These are phyloP conservation scores for Platorchestia sp. DNA, from an alignment of 1,140 invertebrate genomes.

Conservation along the genomic window DNA sequence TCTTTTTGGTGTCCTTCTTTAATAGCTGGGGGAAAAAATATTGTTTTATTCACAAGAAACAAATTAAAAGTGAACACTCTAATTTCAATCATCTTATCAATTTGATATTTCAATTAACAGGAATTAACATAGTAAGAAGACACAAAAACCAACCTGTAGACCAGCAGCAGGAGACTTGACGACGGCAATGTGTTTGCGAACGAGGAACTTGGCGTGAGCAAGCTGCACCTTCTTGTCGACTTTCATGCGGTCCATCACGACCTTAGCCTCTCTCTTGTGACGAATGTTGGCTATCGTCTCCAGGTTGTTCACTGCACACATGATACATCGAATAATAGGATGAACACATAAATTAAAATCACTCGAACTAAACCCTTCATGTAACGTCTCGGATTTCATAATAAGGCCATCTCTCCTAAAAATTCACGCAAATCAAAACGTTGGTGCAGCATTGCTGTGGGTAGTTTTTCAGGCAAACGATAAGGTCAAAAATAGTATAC, in stretches of 20 bases:
- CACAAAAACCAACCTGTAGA: slow-evolving; percentile 52
- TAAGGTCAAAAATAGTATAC: too few relatives aligned
- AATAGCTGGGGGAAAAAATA: neutral
- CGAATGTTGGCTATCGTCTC: slow-evolving; percentile 58
- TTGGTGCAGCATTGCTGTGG: too few relatives aligned
- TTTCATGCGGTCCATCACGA: slow-evolving; percentile 61
- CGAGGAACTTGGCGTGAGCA: slow-evolving; percentile 54
- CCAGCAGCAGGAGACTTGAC: slow-evolving; percentile 63
- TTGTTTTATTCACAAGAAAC: neutral
- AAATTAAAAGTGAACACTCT: neutral
- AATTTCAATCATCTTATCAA: too few relatives aligned
- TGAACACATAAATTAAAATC: too few relatives aligned
- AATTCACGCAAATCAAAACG: neutral
- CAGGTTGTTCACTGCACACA: slow-evolving; percentile 58
- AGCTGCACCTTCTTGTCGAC: slow-evolving; percentile 56
- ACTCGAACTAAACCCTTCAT: too few relatives aligned
- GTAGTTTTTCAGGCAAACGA: too few relatives aligned
- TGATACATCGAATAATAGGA: too few relatives aligned
- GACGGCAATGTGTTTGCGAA: slow-evolving; percentile 58
- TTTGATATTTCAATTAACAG: too few relatives aligned
- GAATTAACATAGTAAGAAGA: too few relatives aligned
- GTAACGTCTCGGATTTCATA: too few relatives aligned
- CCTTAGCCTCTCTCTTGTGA: slow-evolving; percentile 59
- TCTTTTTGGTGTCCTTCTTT: slow-evolving; percentile 5
- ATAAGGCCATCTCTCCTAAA: too few relatives aligned